These are phyloP conservation scores for Petrocephalus zakoni DNA, from an alignment of 2,113 vertebrate genomes.

Conservation along the genomic window DNA sequence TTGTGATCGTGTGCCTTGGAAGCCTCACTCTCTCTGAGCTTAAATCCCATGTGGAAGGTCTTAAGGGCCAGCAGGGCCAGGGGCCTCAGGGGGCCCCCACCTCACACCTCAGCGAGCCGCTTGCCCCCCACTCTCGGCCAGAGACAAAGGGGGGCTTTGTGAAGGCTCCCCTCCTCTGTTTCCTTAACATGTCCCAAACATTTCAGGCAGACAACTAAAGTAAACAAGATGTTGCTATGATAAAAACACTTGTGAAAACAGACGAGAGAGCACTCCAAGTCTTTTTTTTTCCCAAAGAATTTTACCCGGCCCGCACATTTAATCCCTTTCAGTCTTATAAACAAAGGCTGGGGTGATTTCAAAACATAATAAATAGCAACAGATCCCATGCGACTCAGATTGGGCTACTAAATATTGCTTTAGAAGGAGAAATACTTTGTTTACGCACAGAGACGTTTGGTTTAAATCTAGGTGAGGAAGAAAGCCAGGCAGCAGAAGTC, in stretches of 20 bases:
- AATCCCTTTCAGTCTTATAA: slow-evolving; percentile 64
- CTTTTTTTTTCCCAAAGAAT: slow-evolving; percentile 44
- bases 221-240: slow-evolving; percentile 99
- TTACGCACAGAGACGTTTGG: slow-evolving; percentile 3
- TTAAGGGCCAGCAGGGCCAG: slow-evolving; percentile 71
- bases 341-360: slow-evolving; percentile 63
- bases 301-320: slow-evolving; percentile 47
- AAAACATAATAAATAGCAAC: slow-evolving; percentile 59
- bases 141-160: slow-evolving; percentile 97
- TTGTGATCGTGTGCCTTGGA: slow-evolving; percentile 52
- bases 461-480: slow-evolving; percentile 13
- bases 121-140: slow-evolving; percentile 68
- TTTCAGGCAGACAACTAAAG: slow-evolving; percentile 99
- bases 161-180: slow-evolving; percentile 89
- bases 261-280: slow-evolving; percentile 78
- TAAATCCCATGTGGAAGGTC: slow-evolving; percentile 96
- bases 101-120: slow-evolving; percentile 95
- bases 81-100: slow-evolving; percentile 83
- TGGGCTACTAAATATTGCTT: slow-evolving; percentile 17
- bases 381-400: slow-evolving; percentile 53
- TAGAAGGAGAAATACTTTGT: slow-evolving; percentile 16
- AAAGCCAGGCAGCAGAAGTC: neutral
- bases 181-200: slow-evolving; percentile 99
- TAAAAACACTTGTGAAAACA: slow-evolving; percentile 99
- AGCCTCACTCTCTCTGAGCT: slow-evolving; percentile 75